A percentile compares a stretch with the other conserved stretches of the same genome.
Evolutionary conservation across 2,888 invertebrate species (phyloP).

Genomic region (Brachyopa scutellaris): DNA sequence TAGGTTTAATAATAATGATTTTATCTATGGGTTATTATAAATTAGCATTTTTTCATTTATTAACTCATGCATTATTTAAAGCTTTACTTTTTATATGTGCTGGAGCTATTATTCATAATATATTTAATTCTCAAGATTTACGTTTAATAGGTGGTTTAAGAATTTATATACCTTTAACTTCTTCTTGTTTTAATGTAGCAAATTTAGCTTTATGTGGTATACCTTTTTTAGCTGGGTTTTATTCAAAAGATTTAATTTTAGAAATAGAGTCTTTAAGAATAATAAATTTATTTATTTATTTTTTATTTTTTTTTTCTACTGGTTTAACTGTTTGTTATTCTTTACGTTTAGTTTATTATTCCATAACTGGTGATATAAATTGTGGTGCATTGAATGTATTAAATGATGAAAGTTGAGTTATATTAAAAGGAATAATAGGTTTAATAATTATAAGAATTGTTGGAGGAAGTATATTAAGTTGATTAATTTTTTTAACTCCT

Average conservation of each 20-base stretch:
- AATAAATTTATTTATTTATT: constrained; percentile 83
- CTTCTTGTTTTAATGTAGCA: constrained; percentile 84
- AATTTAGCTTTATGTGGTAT: constrained; percentile 86
- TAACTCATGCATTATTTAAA: constrained; percentile 90
- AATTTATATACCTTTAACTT: constrained; percentile 83
- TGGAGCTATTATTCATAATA: constrained; percentile 86
- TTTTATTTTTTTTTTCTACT: constrained; percentile 83
- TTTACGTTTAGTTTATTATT: constrained; percentile 84
- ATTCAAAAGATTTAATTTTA: constrained; percentile 86
- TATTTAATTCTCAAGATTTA: constrained; percentile 85
- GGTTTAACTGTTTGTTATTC: constrained; percentile 84
- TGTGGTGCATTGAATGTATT: constrained; percentile 82
- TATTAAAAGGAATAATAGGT: constrained; percentile 82
- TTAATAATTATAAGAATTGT: constrained; percentile 79
- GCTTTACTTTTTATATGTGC: constrained; percentile 89
- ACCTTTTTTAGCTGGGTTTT: constrained; percentile 86
- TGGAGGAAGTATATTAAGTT: constrained; percentile 83
- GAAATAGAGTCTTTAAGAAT: constrained; percentile 83
- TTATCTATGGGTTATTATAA: constrained; percentile 83
- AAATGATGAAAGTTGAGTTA: constrained; percentile 82
- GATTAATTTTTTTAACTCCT: constrained; percentile 83
- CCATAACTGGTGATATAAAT: constrained; percentile 83
- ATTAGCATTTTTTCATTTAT: constrained; percentile 88
- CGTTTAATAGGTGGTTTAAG: constrained; percentile 84
- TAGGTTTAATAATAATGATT: constrained; percentile 88